phyloP scores from a whole-genome alignment of 2,113 vertebrate genomes.

The Nicator chloris region DNA sequence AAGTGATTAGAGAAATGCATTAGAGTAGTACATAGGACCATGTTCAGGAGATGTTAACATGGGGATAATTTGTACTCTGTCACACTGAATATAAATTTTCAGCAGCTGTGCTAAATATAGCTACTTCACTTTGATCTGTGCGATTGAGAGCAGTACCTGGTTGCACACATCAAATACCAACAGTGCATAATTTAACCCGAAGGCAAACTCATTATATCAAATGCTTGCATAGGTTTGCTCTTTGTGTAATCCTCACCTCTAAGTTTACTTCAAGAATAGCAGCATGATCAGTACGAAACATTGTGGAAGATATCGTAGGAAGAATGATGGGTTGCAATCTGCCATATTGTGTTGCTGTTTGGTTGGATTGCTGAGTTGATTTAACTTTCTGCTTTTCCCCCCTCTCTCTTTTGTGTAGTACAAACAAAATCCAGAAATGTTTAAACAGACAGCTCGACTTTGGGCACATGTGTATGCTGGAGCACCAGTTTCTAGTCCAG shows the following conservation, averaged over 20 bases:
- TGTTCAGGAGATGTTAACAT: background rate
- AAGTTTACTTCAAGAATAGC: background rate
- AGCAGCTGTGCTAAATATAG: background rate
- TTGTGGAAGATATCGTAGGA: background rate
- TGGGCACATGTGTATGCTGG: slow-evolving; percentile 97
- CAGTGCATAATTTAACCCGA: background rate
- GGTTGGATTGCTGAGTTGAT: background rate
- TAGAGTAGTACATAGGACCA: background rate
- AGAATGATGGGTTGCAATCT: background rate
- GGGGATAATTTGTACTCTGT: background rate
- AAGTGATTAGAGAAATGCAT: background rate
- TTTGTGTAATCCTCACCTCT: background rate
- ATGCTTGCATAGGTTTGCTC: background rate
- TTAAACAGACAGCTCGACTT: slow-evolving; percentile 96
- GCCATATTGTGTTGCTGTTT: background rate
- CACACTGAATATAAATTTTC: background rate
- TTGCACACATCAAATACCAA: background rate
- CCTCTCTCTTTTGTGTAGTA: slow-evolving; percentile 76
- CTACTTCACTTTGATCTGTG: background rate
- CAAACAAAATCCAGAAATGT: slow-evolving; percentile 99
- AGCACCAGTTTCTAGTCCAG: slow-evolving; percentile 92
- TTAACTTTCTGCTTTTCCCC: background rate
- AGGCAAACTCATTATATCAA: background rate
- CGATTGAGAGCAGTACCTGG: background rate
- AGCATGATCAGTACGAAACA: background rate